Evolutionary conservation across 1,140 invertebrate species (phyloP), one percentile per base, ranked within the genome.

Genomic region (Whitmania pigra): DNA sequence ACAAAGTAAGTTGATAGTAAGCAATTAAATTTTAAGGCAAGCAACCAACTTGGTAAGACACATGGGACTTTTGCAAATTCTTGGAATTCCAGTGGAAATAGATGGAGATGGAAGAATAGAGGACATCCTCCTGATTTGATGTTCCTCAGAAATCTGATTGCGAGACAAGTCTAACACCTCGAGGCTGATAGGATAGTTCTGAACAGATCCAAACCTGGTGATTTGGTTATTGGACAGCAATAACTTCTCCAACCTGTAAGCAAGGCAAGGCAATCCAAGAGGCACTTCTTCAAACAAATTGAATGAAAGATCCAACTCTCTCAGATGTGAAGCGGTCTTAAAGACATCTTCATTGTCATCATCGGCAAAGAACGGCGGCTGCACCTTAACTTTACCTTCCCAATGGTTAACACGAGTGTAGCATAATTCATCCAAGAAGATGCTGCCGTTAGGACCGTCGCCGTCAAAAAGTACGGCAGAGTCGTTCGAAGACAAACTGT

Each of bases 111-210:
- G 57, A 63, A 31, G 29, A 25, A 31, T 7, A 31, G 29, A 25
- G n/a, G n/a, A 20, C 18, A 40, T 71, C 18, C n/a, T 49, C 13
- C 43, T 18, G 7, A 53, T 53, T 13, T 29, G 31, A 25, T 25
- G 20, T 15, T 70, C 69, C 36, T 53, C 18, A 49, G 31, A 87
- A 68, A 97, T 92, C 79, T 90, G 88, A 82, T 97, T 97, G 78
- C 94, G 89, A 15, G 90, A 93, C 22, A 97, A 83, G 83, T 97
- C 94, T 2, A 98, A 80, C 79, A 95, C 93, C 75, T 93, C 91
- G 0, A 97, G 81, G 66, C 87, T 88, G 54, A 87, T 87, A 3
- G 95, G 94, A 81, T 94, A 94, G 60, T 90, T 89, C 13, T 89
- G 90, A 49, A 96, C 89, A 76, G 90, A 88, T 18, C 92, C 92